phyloP scores from a whole-genome alignment of 2,888 invertebrate species.

The Leptinotarsa juncta region DNA sequence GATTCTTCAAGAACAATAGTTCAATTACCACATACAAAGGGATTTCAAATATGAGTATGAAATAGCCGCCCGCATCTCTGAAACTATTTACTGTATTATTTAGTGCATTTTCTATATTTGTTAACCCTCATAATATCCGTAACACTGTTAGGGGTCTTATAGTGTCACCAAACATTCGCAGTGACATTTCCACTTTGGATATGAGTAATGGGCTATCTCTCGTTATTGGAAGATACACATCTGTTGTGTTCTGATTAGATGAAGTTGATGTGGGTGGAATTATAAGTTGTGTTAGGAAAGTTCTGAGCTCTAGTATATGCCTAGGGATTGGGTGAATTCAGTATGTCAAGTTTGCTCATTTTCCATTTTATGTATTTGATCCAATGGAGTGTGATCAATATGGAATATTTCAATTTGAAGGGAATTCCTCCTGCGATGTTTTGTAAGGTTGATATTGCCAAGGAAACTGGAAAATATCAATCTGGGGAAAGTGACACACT shows the following conservation, averaged over 20 bases:
- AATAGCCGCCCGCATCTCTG: slow-evolving; percentile 31
- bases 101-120: slow-evolving; percentile 14
- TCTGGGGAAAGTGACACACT: too few relatives aligned
- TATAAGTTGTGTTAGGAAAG: slow-evolving; percentile 15
- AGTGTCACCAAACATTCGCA: slow-evolving; percentile 24
- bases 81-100: background rate
- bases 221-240: slow-evolving; percentile 26
- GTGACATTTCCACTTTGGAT: slow-evolving; percentile 19
- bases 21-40: slow-evolving; percentile 6
- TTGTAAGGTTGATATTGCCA: too few relatives aligned
- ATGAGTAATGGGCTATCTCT: slow-evolving; percentile 26
- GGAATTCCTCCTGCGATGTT: too few relatives aligned
- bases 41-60: slow-evolving; percentile 14
- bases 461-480: too few relatives aligned
- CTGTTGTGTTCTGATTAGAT: slow-evolving; percentile 28
- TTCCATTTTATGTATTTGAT: background rate
- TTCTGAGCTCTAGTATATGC: background rate
- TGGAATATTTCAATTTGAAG: too few relatives aligned
- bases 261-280: slow-evolving; percentile 27
- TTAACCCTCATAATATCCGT: slow-evolving; percentile 23
- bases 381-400: background rate
- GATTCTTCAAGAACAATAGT: slow-evolving; percentile 15
- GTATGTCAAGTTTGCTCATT: background rate
- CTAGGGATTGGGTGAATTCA: background rate
- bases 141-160: slow-evolving; percentile 14